Evolutionary conservation across 2,888 invertebrate species (phyloP).

Genomic region (Drosophila hamatofila): DNA sequence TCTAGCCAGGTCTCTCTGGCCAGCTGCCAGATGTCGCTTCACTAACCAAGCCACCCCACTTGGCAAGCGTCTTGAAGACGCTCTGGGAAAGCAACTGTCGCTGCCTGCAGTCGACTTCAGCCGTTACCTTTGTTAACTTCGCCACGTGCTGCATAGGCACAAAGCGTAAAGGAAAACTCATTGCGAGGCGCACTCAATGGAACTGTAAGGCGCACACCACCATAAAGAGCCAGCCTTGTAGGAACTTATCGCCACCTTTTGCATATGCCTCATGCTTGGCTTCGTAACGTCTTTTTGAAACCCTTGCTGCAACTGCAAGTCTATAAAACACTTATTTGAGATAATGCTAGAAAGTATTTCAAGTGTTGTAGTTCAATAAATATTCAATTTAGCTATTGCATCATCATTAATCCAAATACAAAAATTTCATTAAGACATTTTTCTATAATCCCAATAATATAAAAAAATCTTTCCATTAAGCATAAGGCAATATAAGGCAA

Average conservation of each 20-base stretch:
- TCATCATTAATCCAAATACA: too few relatives aligned
- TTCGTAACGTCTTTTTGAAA: conserved; percentile 64
- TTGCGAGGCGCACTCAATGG: conserved; percentile 63
- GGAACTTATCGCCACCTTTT: conserved; percentile 37
- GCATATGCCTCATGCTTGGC: conserved; percentile 14
- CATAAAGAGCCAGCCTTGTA: conserved; percentile 10
- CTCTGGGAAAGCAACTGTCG: conserved; percentile 77
- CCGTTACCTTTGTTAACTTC: conserved; percentile 66
- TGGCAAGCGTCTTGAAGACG: conserved; percentile 71
- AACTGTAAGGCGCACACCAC: conserved; percentile 68
- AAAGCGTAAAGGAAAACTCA: conserved; percentile 67
- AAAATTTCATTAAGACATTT: too few relatives aligned
- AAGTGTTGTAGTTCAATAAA: too few relatives aligned
- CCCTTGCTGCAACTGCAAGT: background rate
- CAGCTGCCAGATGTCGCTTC: conserved; percentile 70
- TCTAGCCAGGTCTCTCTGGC: conserved; percentile 12
- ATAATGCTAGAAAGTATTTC: background rate
- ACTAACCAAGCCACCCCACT: conserved; percentile 64
- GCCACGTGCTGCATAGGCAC: conserved; percentile 62
- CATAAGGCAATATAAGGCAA: too few relatives aligned
- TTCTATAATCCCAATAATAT: too few relatives aligned
- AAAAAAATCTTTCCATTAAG: too few relatives aligned
- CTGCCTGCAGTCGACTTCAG: conserved; percentile 15
- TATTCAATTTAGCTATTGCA: too few relatives aligned
- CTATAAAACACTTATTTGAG: background rate